A percentile compares a stretch with the other conserved stretches of the same genome.
Conservation (phyloP, 2,797 vertebrate species). For the Telmatherina bonti region DNA sequence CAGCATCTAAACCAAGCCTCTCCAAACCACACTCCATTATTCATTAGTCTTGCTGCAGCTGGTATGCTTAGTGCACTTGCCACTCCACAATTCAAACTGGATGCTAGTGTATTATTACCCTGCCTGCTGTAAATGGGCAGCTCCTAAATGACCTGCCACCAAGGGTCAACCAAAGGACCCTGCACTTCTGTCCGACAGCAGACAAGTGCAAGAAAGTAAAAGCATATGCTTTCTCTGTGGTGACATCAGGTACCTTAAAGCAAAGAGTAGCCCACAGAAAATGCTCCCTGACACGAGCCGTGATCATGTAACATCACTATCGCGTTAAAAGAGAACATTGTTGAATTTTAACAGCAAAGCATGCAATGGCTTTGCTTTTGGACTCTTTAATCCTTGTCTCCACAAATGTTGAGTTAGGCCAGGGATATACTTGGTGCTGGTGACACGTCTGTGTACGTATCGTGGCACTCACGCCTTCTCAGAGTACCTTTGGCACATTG, state of each 20-base stretch:
- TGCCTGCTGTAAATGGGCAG: slow-evolving; percentile 15
- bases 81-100: slow-evolving; percentile 39
- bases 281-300: slow-evolving; percentile 19
- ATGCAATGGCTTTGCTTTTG: slow-evolving; percentile 32
- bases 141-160: slow-evolving; percentile 56
- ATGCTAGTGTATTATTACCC: slow-evolving; percentile 45
- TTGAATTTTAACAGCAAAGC: slow-evolving; percentile 32
- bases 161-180: slow-evolving; percentile 45
- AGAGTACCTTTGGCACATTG: too few relatives aligned
- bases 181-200: slow-evolving; percentile 11
- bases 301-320: slow-evolving; percentile 46
- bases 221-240: slow-evolving; percentile 15
- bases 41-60: slow-evolving; percentile 54
- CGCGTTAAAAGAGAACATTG: slow-evolving; percentile 29
- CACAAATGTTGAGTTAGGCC: slow-evolving; percentile 40
- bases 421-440: too few relatives aligned
- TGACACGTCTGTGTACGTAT: too few relatives aligned
- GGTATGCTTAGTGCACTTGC: slow-evolving; percentile 34
- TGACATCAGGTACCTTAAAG: slow-evolving; percentile 45
- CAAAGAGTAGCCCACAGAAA: slow-evolving; percentile 19
- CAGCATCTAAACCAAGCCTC: slow-evolving; percentile 41
- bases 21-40: slow-evolving; percentile 72
- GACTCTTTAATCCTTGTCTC: slow-evolving; percentile 48
- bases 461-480: too few relatives aligned
- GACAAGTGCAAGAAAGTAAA: slow-evolving; percentile 29